Conservation (phyloP, 2,113 vertebrate genomes). For the Eleginops maclovinus region DNA sequence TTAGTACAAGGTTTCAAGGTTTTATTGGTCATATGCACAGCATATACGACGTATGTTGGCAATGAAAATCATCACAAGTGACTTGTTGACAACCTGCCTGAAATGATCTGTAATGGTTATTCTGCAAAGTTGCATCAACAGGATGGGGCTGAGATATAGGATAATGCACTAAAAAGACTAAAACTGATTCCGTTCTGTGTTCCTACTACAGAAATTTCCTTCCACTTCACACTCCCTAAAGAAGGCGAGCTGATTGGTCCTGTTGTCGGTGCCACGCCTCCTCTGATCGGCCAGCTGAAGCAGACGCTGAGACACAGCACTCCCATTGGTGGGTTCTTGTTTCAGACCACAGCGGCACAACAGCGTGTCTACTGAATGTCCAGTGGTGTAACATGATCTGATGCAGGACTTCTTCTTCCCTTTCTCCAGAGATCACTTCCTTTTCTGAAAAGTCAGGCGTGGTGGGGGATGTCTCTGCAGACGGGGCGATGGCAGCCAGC, state of each 20-base stretch:
- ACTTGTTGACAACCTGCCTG: too few relatives aligned
- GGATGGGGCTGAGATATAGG: too few relatives aligned
- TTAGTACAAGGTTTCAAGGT: too few relatives aligned
- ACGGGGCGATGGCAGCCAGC: conserved; percentile 83
- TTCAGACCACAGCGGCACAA: too few relatives aligned
- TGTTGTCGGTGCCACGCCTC: conserved; percentile 86
- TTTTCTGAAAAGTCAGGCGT: conserved; percentile 83
- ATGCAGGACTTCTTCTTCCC: neutral
- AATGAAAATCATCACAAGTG: too few relatives aligned
- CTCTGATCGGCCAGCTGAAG: conserved; percentile 89
- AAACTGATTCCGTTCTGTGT: neutral
- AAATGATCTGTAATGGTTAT: too few relatives aligned
- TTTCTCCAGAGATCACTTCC: conserved; percentile 82
- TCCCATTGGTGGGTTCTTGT: conserved; percentile 90
- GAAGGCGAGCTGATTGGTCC: conserved; percentile 90
- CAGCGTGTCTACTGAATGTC: neutral
- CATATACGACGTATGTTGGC: too few relatives aligned
- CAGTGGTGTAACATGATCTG: neutral
- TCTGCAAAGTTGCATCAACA: too few relatives aligned
- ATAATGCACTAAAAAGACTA: too few relatives aligned
- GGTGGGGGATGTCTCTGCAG: conserved; percentile 80
- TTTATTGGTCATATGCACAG: too few relatives aligned
- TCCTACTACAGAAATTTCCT: conserved; percentile 85
- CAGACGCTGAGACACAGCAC: conserved; percentile 96
- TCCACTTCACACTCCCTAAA: conserved; percentile 92